Evolutionary conservation across 2,113 vertebrate genomes (phyloP).

Genomic region (Macquaria australasica): DNA sequence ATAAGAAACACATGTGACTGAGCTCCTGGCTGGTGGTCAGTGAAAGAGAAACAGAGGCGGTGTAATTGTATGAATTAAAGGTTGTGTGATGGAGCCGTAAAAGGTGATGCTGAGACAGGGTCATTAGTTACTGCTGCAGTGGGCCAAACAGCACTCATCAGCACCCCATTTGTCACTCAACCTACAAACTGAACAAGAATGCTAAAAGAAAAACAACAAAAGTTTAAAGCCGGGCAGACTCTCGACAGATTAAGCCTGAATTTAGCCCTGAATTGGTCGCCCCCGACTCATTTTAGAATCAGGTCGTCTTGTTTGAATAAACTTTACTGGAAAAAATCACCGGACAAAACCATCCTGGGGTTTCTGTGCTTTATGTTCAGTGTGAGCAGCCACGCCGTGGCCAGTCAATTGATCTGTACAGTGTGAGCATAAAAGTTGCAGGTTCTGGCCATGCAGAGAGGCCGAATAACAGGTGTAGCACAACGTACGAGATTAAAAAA

Average conservation of each 20-base stretch:
- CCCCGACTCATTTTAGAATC: neutral
- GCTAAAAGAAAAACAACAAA: neutral
- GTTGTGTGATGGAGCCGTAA: slow-evolving; percentile 35
- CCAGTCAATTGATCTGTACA: neutral
- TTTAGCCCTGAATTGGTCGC: no score
- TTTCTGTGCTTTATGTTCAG: neutral
- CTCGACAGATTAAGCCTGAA: neutral
- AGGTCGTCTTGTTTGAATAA: neutral
- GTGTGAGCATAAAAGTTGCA: neutral
- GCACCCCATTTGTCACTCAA: slow-evolving; percentile 57
- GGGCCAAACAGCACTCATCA: slow-evolving; percentile 48
- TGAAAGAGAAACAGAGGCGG: no score
- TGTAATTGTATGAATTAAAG: slow-evolving; percentile 53
- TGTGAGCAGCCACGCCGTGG: neutral
- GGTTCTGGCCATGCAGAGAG: neutral
- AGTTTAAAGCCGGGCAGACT: neutral
- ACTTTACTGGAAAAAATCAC: no score
- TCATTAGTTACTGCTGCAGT: slow-evolving; percentile 53
- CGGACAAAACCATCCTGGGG: no score
- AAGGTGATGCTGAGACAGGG: slow-evolving; percentile 28
- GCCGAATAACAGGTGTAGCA: neutral
- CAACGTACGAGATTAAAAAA: no score
- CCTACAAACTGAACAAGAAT: slow-evolving; percentile 36
- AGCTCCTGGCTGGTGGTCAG: neutral
- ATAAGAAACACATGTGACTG: neutral